These are phyloP conservation scores for Aleiodes leptofemur DNA, from an alignment of 2,888 invertebrate genomes.

Conservation along the genomic window DNA sequence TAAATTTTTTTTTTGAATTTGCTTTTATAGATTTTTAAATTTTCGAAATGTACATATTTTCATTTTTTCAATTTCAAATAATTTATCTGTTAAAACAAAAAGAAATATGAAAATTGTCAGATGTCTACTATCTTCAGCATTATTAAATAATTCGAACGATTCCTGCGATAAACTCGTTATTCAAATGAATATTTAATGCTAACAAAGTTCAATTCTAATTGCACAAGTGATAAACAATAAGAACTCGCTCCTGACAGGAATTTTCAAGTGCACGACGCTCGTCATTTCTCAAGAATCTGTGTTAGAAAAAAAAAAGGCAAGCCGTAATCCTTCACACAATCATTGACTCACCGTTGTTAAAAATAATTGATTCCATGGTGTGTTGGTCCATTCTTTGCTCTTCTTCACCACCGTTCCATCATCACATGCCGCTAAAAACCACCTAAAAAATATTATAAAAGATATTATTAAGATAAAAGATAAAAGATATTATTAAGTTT, in stretches of 20 bases:
- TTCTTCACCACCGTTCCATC: conserved; percentile 42
- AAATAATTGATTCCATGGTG: conserved; percentile 55
- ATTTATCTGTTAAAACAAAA: too few relatives aligned
- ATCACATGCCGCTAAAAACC: conserved; percentile 28
- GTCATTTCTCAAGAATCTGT: conserved; percentile 7
- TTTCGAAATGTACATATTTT: too few relatives aligned
- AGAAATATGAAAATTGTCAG: too few relatives aligned
- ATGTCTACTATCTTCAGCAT: too few relatives aligned
- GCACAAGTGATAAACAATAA: conserved; percentile 7
- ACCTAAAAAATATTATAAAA: conserved; percentile 41
- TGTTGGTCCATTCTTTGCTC: conserved; percentile 49
- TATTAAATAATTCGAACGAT: too few relatives aligned
- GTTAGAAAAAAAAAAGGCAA: background rate
- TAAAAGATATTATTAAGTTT: too few relatives aligned
- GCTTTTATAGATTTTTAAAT: too few relatives aligned
- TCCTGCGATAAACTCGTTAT: background rate
- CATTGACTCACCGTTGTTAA: conserved; percentile 50
- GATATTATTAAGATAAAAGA: too few relatives aligned
- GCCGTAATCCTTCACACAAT: background rate
- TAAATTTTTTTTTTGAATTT: too few relatives aligned
- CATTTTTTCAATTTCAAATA: too few relatives aligned
- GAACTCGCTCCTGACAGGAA: background rate
- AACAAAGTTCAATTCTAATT: conserved; percentile 19
- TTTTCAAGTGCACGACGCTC: conserved; percentile 5
- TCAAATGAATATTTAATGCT: conserved; percentile 3